Percentiles rank a stretch among this genome's conserved stretches.
These are phyloP conservation scores for Erinaceus europaeus DNA, from an alignment of 2,113 vertebrate genomes.

Conservation along the genomic window DNA sequence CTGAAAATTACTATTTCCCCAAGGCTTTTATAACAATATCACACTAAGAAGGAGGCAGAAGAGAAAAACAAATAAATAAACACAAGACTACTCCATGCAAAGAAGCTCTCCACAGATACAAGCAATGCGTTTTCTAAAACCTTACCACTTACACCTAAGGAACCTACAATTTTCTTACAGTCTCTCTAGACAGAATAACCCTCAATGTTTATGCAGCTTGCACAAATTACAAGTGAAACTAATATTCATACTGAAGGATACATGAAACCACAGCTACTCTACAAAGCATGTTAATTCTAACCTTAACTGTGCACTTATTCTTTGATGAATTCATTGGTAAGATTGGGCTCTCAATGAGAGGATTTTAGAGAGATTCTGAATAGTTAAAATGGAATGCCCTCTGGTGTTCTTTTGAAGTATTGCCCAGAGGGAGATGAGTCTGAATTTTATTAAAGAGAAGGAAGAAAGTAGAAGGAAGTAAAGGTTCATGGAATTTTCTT, in stretches of 20 bases:
- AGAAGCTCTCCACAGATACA: background rate
- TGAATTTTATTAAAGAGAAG: background rate
- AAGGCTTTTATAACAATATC: background rate
- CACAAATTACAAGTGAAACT: constrained; percentile 59
- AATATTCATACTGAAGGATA: constrained; percentile 60
- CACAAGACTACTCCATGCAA: background rate
- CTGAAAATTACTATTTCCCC: constrained; percentile 41
- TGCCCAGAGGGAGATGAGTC: background rate
- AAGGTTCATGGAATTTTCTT: background rate
- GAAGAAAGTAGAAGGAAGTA: background rate
- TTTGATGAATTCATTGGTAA: background rate
- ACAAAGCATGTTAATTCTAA: background rate
- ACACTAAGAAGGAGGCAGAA: background rate
- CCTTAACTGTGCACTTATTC: constrained; percentile 43
- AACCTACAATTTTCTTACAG: constrained; percentile 11
- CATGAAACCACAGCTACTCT: constrained; percentile 36
- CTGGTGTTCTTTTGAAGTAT: constrained; percentile 75
- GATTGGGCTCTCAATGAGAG: background rate
- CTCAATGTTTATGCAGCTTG: constrained; percentile 36
- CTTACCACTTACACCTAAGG: constrained; percentile 30
- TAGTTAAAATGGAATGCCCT: constrained; percentile 71
- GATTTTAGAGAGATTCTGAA: background rate
- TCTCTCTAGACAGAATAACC: background rate
- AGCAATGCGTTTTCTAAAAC: background rate
- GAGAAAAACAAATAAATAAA: constrained; percentile 33